Conservation (phyloP, 1,140 invertebrate genomes). For the Halyomorpha halys region DNA sequence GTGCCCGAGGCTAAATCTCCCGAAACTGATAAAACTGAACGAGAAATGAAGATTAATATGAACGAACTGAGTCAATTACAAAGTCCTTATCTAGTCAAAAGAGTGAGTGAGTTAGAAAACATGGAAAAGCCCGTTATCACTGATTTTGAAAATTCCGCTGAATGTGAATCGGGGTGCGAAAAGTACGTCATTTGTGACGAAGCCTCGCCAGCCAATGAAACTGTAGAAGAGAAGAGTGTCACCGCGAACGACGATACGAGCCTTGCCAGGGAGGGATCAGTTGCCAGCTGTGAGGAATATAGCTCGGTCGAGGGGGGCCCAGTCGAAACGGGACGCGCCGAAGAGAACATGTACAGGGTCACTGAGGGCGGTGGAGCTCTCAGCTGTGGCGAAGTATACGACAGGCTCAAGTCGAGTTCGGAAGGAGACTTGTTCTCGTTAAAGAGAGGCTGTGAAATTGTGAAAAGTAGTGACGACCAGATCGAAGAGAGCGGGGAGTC, state of each 20-base stretch:
- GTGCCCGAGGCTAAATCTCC: too few relatives aligned
- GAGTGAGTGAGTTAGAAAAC: too few relatives aligned
- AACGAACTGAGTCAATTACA: too few relatives aligned
- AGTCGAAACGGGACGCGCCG: background rate
- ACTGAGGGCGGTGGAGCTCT: background rate
- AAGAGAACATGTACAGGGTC: background rate
- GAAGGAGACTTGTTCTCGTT: background rate
- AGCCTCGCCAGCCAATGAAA: conserved; percentile 1
- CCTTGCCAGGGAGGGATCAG: conserved; percentile 9
- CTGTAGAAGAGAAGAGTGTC: conserved; percentile 12
- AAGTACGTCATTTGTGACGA: conserved; percentile 7
- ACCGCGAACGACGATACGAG: background rate
- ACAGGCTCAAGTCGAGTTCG: background rate
- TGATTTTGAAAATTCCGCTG: background rate
- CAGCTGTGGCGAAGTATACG: background rate
- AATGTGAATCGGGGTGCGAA: background rate
- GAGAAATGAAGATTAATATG: too few relatives aligned
- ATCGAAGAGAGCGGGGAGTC: background rate
- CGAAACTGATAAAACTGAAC: too few relatives aligned
- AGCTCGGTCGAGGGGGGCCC: background rate
- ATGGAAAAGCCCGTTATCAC: too few relatives aligned
- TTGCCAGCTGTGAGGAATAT: conserved; percentile 17
- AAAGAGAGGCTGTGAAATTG: background rate
- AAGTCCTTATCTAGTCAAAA: too few relatives aligned
- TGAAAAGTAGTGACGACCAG: background rate